Conservation (phyloP, 2,797 vertebrate genomes). For the Enteromius argenteus region DNA sequence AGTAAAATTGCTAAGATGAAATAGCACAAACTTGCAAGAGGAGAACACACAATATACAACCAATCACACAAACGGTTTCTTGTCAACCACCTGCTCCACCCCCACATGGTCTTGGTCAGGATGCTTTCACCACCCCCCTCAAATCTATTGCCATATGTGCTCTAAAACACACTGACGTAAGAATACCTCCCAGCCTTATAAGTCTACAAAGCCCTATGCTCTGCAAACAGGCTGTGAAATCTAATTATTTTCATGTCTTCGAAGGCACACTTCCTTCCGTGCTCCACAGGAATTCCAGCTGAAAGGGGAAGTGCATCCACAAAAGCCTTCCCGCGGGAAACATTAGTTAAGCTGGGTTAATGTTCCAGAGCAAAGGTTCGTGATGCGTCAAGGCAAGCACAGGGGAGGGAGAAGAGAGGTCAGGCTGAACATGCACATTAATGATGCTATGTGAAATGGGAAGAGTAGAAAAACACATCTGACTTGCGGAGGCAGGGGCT, state of each 20-base stretch:
- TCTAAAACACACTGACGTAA: slow-evolving; percentile 46
- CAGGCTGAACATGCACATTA: slow-evolving; percentile 54
- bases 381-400: slow-evolving; percentile 54
- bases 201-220: slow-evolving; percentile 58
- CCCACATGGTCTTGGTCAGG: slow-evolving; percentile 55
- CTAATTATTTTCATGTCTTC: slow-evolving; percentile 70
- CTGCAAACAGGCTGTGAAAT: slow-evolving; percentile 71
- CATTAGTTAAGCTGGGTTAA: slow-evolving; percentile 65
- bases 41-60: slow-evolving; percentile 6
- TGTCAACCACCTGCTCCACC: slow-evolving; percentile 60
- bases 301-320: slow-evolving; percentile 68
- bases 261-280: slow-evolving; percentile 64
- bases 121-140: slow-evolving; percentile 43
- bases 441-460: slow-evolving; percentile 52
- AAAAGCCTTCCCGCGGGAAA: slow-evolving; percentile 65
- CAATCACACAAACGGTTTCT: slow-evolving; percentile 47
- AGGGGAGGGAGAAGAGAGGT: slow-evolving; percentile 46
- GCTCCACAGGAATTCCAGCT: slow-evolving; percentile 65
- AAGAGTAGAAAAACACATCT: slow-evolving; percentile 53
- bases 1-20: not conserved
- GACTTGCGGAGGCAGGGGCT: slow-evolving; percentile 34
- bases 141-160: slow-evolving; percentile 31
- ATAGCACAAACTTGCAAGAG: slow-evolving; percentile 18
- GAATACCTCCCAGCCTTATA: slow-evolving; percentile 56
- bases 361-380: slow-evolving; percentile 63